Percentiles rank a stretch among this genome's conserved stretches.
Conservation (phyloP, 1,140 invertebrate genomes). For the Mamestra configurata region DNA sequence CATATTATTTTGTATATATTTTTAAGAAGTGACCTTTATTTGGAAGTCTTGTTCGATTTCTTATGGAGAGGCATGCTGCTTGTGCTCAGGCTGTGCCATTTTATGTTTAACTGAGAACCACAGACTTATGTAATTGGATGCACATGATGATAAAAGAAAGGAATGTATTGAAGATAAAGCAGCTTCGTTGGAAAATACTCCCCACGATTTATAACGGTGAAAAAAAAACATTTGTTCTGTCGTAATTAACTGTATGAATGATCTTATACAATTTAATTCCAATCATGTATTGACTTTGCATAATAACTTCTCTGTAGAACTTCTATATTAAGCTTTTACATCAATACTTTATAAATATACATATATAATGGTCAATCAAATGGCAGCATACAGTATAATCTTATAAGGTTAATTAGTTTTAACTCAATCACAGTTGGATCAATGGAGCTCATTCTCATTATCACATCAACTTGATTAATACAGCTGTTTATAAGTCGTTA, state of each 20-base stretch:
- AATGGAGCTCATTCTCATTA: slow-evolving; percentile 19
- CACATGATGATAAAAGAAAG: no score
- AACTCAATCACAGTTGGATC: neutral
- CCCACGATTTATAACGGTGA: no score
- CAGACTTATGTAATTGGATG: no score
- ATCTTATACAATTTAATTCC: neutral
- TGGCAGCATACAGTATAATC: neutral
- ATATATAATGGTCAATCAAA: neutral
- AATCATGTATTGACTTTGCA: neutral
- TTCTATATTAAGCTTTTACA: neutral
- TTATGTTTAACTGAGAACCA: no score
- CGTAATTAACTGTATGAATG: neutral
- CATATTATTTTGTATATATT: no score
- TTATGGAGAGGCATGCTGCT: no score
- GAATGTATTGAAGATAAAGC: no score
- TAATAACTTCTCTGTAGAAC: neutral
- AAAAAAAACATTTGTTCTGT: neutral
- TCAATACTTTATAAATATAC: neutral
- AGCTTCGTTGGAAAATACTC: no score
- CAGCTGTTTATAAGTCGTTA: neutral
- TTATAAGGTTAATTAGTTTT: neutral
- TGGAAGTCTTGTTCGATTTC: no score
- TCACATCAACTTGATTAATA: neutral
- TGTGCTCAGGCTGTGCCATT: no score
- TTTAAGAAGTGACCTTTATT: no score